Evolutionary conservation across 2,113 vertebrate genomes (phyloP).

Genomic region (Cyanoliseus patagonus): DNA sequence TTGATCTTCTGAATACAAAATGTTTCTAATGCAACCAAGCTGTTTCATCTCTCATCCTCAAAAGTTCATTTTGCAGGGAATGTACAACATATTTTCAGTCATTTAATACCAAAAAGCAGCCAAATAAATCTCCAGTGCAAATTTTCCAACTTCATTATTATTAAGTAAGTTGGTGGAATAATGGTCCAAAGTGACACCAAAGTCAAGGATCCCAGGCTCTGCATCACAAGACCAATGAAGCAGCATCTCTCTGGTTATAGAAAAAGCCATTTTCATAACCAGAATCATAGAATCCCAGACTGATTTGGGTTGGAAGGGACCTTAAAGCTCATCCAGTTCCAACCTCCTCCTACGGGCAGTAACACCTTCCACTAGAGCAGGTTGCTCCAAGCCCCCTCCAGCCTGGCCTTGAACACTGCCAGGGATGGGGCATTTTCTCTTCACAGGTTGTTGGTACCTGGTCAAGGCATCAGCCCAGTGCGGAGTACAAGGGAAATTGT

Average conservation of each 20-base stretch:
- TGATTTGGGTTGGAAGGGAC: not conserved
- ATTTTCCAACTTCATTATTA: not conserved
- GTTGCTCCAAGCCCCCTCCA: not conserved
- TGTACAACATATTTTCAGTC: not conserved
- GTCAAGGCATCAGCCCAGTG: not conserved
- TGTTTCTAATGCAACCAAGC: not conserved
- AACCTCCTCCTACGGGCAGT: not conserved
- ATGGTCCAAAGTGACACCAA: not conserved
- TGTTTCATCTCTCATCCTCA: not conserved
- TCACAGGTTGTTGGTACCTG: not conserved
- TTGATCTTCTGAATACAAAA: conserved; percentile 1
- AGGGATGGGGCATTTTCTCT: not conserved
- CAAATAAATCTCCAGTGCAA: not conserved
- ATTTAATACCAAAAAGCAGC: not conserved
- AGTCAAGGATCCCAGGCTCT: not conserved
- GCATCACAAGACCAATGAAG: fast-evolving
- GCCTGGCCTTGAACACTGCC: not conserved
- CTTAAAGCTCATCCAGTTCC: not conserved
- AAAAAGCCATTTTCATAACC: not conserved
- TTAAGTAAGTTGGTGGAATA: not conserved
- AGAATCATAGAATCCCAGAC: not conserved
- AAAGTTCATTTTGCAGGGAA: not conserved
- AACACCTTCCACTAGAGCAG: not conserved
- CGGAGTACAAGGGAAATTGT: not conserved
- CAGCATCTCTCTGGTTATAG: not conserved